Conservation (phyloP, 1,140 invertebrate species). For the Dendrolimus punctatus region DNA sequence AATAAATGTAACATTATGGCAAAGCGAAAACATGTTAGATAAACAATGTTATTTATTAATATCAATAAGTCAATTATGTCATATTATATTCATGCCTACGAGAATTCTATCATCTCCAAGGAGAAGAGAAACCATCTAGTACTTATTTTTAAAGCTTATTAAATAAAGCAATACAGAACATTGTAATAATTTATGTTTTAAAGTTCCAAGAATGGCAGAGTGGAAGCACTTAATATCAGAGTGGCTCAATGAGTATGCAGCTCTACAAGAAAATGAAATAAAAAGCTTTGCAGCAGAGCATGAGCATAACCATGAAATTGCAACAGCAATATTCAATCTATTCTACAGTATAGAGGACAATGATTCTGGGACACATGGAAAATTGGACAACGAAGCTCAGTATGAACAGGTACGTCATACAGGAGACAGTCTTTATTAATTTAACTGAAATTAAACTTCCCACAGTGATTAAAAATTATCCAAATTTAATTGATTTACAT, state of each 20-base stretch:
- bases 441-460: too few species aligned
- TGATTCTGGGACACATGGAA: conserved; percentile 19
- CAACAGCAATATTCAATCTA: conserved; percentile 74
- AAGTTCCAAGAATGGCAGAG: conserved; percentile 74
- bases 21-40: too few species aligned
- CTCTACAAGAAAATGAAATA: conserved; percentile 81
- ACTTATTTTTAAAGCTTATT: too few species aligned
- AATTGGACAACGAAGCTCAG: conserved; percentile 27
- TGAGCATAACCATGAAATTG: conserved; percentile 86
- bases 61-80: too few species aligned
- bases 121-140: too few species aligned
- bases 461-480: too few species aligned
- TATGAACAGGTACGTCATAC: conserved; percentile 34
- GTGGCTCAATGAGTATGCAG: conserved; percentile 85
- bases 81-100: too few species aligned
- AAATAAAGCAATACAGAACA: not conserved
- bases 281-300: conserved; percentile 84
- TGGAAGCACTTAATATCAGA: conserved; percentile 80
- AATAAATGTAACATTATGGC: too few species aligned
- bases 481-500: too few species aligned
- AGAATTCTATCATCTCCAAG: too few species aligned
- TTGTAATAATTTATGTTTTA: not conserved
- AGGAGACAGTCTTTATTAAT: too few species aligned
- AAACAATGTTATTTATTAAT: too few species aligned
- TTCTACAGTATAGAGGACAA: conserved; percentile 41